These are phyloP conservation scores for Agrotis exclamationis DNA, from an alignment of 2,888 invertebrate genomes.

Conservation along the genomic window DNA sequence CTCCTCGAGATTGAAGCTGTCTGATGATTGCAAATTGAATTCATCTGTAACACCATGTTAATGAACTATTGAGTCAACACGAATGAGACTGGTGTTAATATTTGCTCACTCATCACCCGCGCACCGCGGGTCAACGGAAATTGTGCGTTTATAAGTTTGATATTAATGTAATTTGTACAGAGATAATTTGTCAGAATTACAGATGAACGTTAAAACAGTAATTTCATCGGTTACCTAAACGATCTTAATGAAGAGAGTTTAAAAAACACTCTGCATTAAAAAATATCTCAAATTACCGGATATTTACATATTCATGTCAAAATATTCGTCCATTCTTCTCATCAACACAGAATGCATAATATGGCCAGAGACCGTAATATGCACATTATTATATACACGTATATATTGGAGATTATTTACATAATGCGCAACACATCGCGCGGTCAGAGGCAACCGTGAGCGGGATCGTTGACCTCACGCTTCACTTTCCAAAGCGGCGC, in stretches of 20 bases:
- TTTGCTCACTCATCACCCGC: slow-evolving; percentile 2
- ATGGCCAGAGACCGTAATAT: slow-evolving; percentile 12
- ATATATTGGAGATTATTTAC: slow-evolving; percentile 19
- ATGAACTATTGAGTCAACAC: slow-evolving; percentile 10
- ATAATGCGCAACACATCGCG: slow-evolving; percentile 31
- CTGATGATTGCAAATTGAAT: not conserved
- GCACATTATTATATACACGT: not conserved
- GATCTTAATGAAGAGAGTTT: not conserved
- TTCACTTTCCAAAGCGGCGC: slow-evolving; percentile 57
- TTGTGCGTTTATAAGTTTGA: not conserved
- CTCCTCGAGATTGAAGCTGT: not conserved
- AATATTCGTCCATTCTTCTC: not conserved
- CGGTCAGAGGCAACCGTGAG: slow-evolving; percentile 48
- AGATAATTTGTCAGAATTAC: not conserved
- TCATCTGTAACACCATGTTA: not conserved
- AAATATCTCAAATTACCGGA: not conserved
- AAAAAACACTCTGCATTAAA: not conserved
- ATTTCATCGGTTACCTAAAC: not conserved
- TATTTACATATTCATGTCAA: slow-evolving; percentile 10
- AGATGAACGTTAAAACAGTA: not conserved
- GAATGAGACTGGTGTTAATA: not conserved
- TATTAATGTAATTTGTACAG: not conserved
- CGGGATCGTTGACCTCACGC: slow-evolving; percentile 32
- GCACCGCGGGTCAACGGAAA: not conserved
- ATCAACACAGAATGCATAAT: not conserved